These are phyloP conservation scores for Solenopsis fugax DNA, from an alignment of 1,140 invertebrate species.

Conservation along the genomic window DNA sequence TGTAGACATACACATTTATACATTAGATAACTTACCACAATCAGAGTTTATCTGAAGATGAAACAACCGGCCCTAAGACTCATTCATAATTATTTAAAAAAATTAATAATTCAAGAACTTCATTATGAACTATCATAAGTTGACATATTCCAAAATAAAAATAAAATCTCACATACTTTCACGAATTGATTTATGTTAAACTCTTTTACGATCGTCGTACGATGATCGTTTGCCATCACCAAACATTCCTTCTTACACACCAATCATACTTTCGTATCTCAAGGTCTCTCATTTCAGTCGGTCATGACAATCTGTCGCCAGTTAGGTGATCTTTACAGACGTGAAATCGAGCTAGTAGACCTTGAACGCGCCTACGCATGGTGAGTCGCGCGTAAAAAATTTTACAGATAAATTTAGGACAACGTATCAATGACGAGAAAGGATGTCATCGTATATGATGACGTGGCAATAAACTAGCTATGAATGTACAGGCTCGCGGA, in stretches of 20 bases:
- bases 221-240: neutral
- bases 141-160: conserved; percentile 1
- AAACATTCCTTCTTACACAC: neutral
- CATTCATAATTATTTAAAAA: too few relatives aligned
- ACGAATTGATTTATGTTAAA: conserved; percentile 23
- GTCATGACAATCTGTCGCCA: conserved; percentile 45
- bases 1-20: too few relatives aligned
- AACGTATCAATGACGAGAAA: conserved; percentile 18
- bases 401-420: conserved; percentile 37
- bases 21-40: too few relatives aligned
- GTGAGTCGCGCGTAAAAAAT: conserved; percentile 58
- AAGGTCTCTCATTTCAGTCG: conserved; percentile 31
- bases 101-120: too few relatives aligned
- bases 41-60: too few relatives aligned
- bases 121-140: neutral
- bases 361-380: conserved; percentile 66
- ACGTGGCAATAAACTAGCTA: conserved; percentile 4
- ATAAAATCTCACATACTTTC: neutral
- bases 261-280: conserved; percentile 14
- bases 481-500: neutral
- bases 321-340: conserved; percentile 53
- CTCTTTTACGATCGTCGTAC: neutral
- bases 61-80: too few relatives aligned
- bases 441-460: conserved; percentile 31
- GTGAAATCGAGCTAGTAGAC: conserved; percentile 68